phyloP scores from a whole-genome alignment of 2,113 vertebrate species.

The Passer montanus region DNA sequence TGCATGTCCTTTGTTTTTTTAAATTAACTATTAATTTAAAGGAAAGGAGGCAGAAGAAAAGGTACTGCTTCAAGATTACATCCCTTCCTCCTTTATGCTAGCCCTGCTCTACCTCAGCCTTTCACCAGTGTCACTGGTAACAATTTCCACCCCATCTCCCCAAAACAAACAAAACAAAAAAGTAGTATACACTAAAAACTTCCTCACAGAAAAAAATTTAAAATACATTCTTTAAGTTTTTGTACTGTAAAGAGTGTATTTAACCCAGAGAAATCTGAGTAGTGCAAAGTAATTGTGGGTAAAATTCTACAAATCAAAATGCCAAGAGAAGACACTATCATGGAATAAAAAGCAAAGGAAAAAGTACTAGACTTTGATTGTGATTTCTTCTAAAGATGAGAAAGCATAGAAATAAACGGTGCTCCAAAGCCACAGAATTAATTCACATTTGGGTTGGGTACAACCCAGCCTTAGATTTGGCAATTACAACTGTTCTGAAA shows the following conservation, averaged over 20 bases:
- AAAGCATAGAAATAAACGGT: not conserved
- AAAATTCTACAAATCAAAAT: not conserved
- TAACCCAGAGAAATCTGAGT: not conserved
- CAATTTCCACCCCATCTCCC: not conserved
- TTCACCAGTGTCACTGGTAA: not conserved
- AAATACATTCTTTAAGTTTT: not conserved
- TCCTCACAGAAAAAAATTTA: not conserved
- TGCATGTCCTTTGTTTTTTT: not conserved
- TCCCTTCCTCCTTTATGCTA: not conserved
- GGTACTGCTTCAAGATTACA: not conserved
- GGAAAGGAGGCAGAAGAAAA: not conserved
- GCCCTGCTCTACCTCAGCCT: not conserved
- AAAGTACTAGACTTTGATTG: not conserved
- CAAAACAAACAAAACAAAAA: not conserved
- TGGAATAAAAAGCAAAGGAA: not conserved
- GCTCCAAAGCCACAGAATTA: not conserved
- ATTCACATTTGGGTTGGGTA: not conserved
- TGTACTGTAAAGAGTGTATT: not conserved
- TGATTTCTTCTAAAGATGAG: not conserved
- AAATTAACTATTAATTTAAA: not conserved
- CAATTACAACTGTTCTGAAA: not conserved
- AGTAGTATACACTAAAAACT: not conserved
- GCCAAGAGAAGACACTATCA: not conserved
- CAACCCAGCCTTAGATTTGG: not conserved
- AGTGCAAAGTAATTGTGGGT: not conserved